These are phyloP conservation scores for Mus spicilegus DNA, from an alignment of 2,113 vertebrate species.

Conservation along the genomic window DNA sequence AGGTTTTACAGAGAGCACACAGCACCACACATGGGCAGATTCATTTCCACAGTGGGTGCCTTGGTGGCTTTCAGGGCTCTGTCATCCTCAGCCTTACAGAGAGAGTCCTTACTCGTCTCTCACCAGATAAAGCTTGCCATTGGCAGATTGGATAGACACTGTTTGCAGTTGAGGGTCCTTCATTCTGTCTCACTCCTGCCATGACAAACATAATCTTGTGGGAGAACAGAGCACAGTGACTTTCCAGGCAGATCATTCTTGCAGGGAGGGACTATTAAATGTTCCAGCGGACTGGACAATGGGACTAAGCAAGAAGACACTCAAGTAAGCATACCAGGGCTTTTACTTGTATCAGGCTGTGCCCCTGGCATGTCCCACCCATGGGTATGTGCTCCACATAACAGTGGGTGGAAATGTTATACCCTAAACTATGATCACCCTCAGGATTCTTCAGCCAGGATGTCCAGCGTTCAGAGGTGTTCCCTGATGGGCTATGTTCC, in stretches of 20 bases:
- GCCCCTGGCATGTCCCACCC: background rate
- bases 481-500: background rate
- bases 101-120: background rate
- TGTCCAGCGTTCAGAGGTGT: background rate
- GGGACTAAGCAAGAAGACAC: background rate
- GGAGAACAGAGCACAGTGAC: background rate
- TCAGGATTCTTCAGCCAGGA: background rate
- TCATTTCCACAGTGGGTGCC: background rate
- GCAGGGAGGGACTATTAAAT: conserved; percentile 7
- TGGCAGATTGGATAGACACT: background rate
- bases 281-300: background rate
- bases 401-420: background rate
- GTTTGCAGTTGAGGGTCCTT: background rate
- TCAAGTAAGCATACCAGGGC: background rate
- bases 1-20: background rate
- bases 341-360: too few relatives aligned
- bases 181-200: background rate
- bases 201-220: background rate
- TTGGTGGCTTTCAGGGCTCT: background rate
- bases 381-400: background rate
- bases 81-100: background rate
- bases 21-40: background rate
- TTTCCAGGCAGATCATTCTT: background rate
- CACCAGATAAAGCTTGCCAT: background rate
- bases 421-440: background rate